Percentiles rank a stretch among this genome's conserved stretches.
These are phyloP conservation scores for Eciton burchellii DNA, from an alignment of 1,140 invertebrate species.

Conservation along the genomic window DNA sequence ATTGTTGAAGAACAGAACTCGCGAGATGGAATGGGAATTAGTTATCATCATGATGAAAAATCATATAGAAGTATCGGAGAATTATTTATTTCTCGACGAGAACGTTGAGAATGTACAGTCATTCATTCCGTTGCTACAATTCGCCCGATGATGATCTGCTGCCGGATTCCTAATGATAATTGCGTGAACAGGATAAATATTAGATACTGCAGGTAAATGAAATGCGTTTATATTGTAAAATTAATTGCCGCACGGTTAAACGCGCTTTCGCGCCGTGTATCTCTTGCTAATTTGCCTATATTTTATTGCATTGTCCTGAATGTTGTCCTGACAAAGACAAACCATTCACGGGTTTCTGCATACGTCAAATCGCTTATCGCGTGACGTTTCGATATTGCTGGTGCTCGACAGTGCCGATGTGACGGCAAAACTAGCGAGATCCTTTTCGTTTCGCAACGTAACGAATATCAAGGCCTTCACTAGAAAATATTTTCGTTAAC, in stretches of 20 bases:
- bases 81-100: not conserved
- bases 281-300: not conserved
- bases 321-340: not conserved
- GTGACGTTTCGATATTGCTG: constrained; percentile 5
- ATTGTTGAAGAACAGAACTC: not conserved
- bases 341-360: not conserved
- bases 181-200: not conserved
- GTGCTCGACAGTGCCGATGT: not conserved
- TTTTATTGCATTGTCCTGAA: not conserved
- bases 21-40: not conserved
- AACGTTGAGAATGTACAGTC: constrained; percentile 4
- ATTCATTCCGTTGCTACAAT: not conserved
- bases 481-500: constrained; percentile 62
- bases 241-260: not conserved
- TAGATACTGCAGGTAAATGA: not conserved
- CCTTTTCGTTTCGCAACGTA: constrained; percentile 27
- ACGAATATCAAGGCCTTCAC: constrained; percentile 58
- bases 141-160: not conserved
- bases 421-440: not conserved
- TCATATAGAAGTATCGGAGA: constrained; percentile 20
- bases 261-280: not conserved
- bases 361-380: not conserved
- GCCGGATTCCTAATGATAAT: constrained; percentile 16
- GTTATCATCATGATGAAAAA: not conserved
- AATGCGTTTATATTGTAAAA: not conserved